Evolutionary conservation across 2,888 invertebrate species (phyloP), one percentile per base, ranked within the genome.

Genomic region (Ephialtes manifestator): DNA sequence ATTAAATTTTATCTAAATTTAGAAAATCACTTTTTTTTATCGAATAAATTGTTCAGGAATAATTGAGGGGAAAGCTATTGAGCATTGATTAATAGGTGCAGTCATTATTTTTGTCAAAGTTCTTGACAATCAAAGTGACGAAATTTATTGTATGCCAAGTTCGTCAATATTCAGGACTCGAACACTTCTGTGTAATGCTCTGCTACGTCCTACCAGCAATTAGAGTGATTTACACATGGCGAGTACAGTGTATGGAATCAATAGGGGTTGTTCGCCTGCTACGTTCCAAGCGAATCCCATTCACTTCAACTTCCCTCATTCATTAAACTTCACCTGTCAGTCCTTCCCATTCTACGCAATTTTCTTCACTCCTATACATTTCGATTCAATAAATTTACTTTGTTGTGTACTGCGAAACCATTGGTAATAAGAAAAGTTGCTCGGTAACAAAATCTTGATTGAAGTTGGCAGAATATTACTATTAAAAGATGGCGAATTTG

Each of bases 211-310:
- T 55, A 24, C 60, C 35, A 71, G 75, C 58, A 84, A 84, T 84
- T 84, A 84, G 53, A 71, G 76, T 65, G 80, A 84, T 84, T 84
- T 80, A 80, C 74, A 80, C 53, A 39, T 28, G 58, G 83, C n/a
- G 53, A 31, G 48, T 68, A 83, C 71, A 55, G 51, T 75, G 46
- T 58, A 43, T 18, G 53, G 79, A 84, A 84, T 84, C 83, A 84
- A 84, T 84, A 80, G 83, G 74, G 80, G 80, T 80, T 80, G 79
- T 76, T 84, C 71, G 55, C 60, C 74, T 60, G 39, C 70, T 55
- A 46, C 55, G 35, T 58, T 84, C 65, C 43, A 55, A 46, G 55
- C 58, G 53, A 71, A 84, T 71, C 24, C 80, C 75, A 83, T 84
- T 80, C 83, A 84, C 76, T 71, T 31, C 75, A 79, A 79, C 55